Percentiles rank a stretch among this genome's conserved stretches.
Conservation (phyloP, 2,797 vertebrate species). For the Enteromius thamalakanensis region DNA sequence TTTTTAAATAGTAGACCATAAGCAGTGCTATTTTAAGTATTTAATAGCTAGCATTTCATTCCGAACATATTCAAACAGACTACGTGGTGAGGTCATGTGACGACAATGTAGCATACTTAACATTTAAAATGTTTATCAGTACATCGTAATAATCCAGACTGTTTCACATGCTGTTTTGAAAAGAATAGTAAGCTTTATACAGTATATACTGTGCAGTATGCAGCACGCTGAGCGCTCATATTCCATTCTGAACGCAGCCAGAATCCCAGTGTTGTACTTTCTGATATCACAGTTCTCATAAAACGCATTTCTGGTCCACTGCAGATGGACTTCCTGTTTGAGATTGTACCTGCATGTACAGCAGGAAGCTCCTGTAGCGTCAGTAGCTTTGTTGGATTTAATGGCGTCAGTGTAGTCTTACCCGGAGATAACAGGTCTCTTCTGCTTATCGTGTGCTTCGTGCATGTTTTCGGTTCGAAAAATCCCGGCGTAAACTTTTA, state of each 20-base stretch:
- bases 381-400: conserved; percentile 58
- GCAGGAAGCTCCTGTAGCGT: conserved; percentile 14
- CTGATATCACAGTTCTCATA: background rate
- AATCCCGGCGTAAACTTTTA: conserved; percentile 34
- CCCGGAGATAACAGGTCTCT: conserved; percentile 43
- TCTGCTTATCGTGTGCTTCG: conserved; percentile 46
- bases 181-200: background rate
- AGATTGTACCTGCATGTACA: conserved; percentile 45
- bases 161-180: conserved; percentile 5
- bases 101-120: conserved; percentile 6
- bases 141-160: background rate
- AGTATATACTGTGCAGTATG: conserved; percentile 11
- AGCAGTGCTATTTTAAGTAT: background rate
- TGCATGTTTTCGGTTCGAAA: conserved; percentile 46
- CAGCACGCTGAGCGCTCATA: background rate
- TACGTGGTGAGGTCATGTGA: background rate
- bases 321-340: conserved; percentile 13
- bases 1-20: background rate
- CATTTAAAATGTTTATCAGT: background rate
- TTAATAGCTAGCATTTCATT: conserved; percentile 2
- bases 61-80: background rate
- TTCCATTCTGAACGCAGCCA: background rate
- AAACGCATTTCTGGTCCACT: background rate
- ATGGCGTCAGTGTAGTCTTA: conserved; percentile 58
- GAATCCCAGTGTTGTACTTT: conserved; percentile 7